These are phyloP conservation scores for Heterodera schachtii DNA, from an alignment of 1,140 invertebrate genomes.

Conservation along the genomic window DNA sequence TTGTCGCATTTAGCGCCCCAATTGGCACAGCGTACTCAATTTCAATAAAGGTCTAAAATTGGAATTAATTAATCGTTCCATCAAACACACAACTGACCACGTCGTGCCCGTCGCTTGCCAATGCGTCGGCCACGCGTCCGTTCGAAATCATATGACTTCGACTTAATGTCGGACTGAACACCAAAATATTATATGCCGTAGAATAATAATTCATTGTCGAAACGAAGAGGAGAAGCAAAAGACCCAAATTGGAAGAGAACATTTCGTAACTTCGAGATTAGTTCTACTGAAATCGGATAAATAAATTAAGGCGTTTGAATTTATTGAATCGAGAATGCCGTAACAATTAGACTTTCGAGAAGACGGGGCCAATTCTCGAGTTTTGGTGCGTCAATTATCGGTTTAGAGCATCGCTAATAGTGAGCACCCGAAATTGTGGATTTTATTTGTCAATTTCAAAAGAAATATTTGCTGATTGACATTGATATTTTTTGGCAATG, in stretches of 20 bases:
- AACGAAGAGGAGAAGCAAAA: not conserved
- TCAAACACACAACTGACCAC: slow-evolving; percentile 35
- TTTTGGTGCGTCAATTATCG: too few species aligned
- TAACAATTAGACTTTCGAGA: too few species aligned
- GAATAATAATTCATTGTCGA: not conserved
- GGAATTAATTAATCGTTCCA: not conserved
- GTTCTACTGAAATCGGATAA: too few species aligned
- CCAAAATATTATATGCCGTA: slow-evolving; percentile 37
- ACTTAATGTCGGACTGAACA: slow-evolving; percentile 38
- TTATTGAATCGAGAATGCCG: too few species aligned
- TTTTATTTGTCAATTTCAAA: too few species aligned
- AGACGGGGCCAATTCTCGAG: too few species aligned
- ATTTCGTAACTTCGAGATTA: not conserved
- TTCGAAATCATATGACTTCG: slow-evolving; percentile 42
- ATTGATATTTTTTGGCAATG: too few species aligned
- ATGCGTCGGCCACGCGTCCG: slow-evolving; percentile 36
- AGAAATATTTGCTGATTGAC: too few species aligned
- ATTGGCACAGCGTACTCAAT: slow-evolving; percentile 14
- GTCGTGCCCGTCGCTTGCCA: slow-evolving; percentile 43
- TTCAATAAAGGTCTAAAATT: slow-evolving; percentile 22
- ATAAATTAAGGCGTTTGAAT: too few species aligned
- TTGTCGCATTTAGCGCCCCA: not conserved
- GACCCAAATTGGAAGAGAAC: not conserved
- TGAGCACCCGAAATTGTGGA: too few species aligned
- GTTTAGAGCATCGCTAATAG: too few species aligned